Evolutionary conservation across 2,797 vertebrate species (phyloP).

Genomic region (Clarias platycephalus): DNA sequence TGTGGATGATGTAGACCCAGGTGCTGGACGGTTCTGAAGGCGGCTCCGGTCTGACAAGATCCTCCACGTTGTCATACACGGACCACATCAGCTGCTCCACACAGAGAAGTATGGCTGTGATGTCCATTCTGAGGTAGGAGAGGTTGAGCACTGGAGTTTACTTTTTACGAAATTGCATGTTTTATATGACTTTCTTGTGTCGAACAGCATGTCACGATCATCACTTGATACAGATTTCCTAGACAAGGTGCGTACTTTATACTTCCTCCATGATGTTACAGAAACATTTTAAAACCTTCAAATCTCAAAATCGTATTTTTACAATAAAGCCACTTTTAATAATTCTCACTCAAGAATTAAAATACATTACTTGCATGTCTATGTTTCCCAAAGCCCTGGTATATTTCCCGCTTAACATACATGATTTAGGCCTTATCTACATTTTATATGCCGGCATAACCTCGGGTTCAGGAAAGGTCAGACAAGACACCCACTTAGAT

Average conservation of each 20-base stretch:
- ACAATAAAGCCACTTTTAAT: neutral
- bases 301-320: neutral
- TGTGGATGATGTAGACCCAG: slow-evolving; percentile 84
- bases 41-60: slow-evolving; percentile 70
- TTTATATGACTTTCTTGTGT: neutral
- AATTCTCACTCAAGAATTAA: neutral
- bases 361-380: neutral
- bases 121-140: slow-evolving; percentile 79
- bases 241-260: neutral
- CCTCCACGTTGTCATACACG: slow-evolving; percentile 77
- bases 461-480: slow-evolving; percentile 24
- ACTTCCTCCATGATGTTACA: neutral
- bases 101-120: slow-evolving; percentile 84
- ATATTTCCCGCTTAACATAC: neutral
- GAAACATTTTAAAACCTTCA: neutral
- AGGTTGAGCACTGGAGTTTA: neutral
- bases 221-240: neutral
- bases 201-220: neutral
- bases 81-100: slow-evolving; percentile 90
- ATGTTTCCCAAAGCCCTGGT: neutral
- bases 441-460: slow-evolving; percentile 7
- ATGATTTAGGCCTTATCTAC: slow-evolving; percentile 3
- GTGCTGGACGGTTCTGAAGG: slow-evolving; percentile 60
- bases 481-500: slow-evolving; percentile 27
- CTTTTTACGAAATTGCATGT: too few species aligned